Percentiles rank a stretch among this genome's conserved stretches.
phyloP scores from a whole-genome alignment of 2,797 vertebrate genomes.

The Crocidura indochinensis region DNA sequence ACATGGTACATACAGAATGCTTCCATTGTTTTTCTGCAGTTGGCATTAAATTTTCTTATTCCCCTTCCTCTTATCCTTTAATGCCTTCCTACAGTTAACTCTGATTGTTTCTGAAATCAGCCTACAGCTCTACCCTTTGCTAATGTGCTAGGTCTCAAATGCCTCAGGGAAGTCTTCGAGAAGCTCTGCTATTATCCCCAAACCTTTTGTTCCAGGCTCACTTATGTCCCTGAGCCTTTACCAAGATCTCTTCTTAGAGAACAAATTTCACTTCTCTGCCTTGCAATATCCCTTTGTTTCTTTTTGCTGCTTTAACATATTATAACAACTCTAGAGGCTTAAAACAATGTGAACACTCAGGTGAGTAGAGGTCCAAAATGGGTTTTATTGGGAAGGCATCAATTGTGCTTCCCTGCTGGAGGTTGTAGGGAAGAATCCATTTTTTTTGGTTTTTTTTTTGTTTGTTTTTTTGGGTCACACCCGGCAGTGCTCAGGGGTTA shows the following conservation, averaged over 20 bases:
- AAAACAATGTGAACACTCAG: conserved; percentile 7
- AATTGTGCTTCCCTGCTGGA: conserved; percentile 36
- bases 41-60: background rate
- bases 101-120: conserved; percentile 44
- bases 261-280: background rate
- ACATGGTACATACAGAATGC: background rate
- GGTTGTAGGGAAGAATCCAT: background rate
- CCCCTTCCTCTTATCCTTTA: background rate
- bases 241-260: background rate
- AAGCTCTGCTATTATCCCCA: background rate
- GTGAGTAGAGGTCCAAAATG: conserved; percentile 38
- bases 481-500: no score
- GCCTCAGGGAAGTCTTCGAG: conserved; percentile 16
- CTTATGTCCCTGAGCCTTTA: background rate
- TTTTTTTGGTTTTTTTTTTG: no score
- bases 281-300: conserved; percentile 17
- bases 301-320: conserved; percentile 48
- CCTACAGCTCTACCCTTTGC: background rate
- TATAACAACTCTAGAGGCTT: background rate
- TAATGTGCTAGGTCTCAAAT: background rate
- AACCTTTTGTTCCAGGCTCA: background rate
- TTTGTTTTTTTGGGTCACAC: no score
- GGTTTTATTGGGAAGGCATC: background rate
- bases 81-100: background rate
- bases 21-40: background rate